A percentile compares a stretch with the other conserved stretches of the same genome.
phyloP scores from a whole-genome alignment of 2,888 invertebrate genomes.

The Himalopsyche anomala region DNA sequence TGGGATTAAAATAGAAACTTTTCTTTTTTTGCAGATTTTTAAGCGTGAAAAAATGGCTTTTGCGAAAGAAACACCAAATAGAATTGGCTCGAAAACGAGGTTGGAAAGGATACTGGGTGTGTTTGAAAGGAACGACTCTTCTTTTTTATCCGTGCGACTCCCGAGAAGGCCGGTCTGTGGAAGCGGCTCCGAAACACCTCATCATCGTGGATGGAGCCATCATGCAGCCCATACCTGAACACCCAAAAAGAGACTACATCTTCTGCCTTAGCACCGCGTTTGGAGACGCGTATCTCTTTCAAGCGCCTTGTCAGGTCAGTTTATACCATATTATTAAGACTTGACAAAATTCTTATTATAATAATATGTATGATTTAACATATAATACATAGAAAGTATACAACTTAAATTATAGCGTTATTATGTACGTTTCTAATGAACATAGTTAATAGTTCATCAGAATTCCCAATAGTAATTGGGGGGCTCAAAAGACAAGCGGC shows the following conservation, averaged over 20 bases:
- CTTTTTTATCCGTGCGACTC: constrained; percentile 97
- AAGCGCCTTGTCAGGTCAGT: constrained; percentile 88
- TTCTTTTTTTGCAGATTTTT: constrained; percentile 84
- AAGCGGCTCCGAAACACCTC: constrained; percentile 95
- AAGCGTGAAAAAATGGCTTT: constrained; percentile 98
- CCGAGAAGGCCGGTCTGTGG: constrained; percentile 91
- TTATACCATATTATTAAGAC: background rate
- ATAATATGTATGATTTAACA: too few species aligned
- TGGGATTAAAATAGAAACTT: constrained; percentile 45
- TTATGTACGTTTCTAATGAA: too few species aligned
- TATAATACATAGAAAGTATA: too few species aligned
- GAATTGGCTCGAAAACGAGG: constrained; percentile 96
- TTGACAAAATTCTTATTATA: too few species aligned
- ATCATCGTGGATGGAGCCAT: constrained; percentile 98
- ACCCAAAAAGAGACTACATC: constrained; percentile 97
- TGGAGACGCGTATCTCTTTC: constrained; percentile 98
- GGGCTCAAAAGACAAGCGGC: too few species aligned
- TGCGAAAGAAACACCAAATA: constrained; percentile 97
- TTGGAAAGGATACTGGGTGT: constrained; percentile 99
- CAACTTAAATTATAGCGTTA: too few species aligned
- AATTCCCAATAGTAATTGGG: too few species aligned
- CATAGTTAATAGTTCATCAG: too few species aligned
- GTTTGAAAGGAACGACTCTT: constrained; percentile 96
- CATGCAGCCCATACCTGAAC: constrained; percentile 99
- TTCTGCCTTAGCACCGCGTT: constrained; percentile 98